phyloP scores from a whole-genome alignment of 37 sponge, comb jelly and placozoan genomes.

The Diacarnus erythraeanus region DNA sequence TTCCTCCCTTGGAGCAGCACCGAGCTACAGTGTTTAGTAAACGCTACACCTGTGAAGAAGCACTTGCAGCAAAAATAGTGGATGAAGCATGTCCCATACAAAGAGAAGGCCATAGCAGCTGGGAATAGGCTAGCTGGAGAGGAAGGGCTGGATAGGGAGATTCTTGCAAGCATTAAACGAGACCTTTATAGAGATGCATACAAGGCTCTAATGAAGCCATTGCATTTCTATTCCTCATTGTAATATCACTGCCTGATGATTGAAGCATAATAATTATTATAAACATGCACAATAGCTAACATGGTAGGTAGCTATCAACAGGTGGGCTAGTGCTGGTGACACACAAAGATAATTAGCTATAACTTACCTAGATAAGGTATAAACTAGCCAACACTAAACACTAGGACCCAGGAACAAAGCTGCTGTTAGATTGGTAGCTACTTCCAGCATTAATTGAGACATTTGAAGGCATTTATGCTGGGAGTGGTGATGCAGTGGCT shows the following conservation, averaged over 20 bases:
- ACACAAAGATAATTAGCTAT: too few relatives aligned
- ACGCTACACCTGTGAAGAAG: slow-evolving; percentile 68
- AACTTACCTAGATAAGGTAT: too few relatives aligned
- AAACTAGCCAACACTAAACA: too few relatives aligned
- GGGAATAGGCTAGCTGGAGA: slow-evolving; percentile 23
- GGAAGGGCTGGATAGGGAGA: slow-evolving; percentile 35
- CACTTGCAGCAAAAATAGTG: slow-evolving; percentile 27
- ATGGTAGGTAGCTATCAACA: too few relatives aligned
- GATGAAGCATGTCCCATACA: slow-evolving; percentile 19
- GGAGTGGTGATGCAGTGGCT: slow-evolving; percentile 18
- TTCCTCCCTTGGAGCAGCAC: slow-evolving; percentile 36
- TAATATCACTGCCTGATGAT: too few relatives aligned
- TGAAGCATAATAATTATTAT: too few relatives aligned
- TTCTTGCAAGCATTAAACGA: slow-evolving; percentile 30
- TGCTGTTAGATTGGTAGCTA: too few relatives aligned
- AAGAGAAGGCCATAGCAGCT: slow-evolving; percentile 22
- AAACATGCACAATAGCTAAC: too few relatives aligned
- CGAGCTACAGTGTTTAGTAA: slow-evolving; percentile 36
- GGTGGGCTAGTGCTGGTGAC: too few relatives aligned
- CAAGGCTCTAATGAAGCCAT: slow-evolving; percentile 8
- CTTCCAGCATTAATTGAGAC: slow-evolving; percentile 18
- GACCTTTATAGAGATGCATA: slow-evolving; percentile 29
- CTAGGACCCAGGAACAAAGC: too few relatives aligned
- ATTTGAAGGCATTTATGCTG: slow-evolving; percentile 18
- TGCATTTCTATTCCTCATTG: slow-evolving; percentile 16